Conservation (phyloP, 2,888 invertebrate genomes). For the Drosophila pseudotakahashii region DNA sequence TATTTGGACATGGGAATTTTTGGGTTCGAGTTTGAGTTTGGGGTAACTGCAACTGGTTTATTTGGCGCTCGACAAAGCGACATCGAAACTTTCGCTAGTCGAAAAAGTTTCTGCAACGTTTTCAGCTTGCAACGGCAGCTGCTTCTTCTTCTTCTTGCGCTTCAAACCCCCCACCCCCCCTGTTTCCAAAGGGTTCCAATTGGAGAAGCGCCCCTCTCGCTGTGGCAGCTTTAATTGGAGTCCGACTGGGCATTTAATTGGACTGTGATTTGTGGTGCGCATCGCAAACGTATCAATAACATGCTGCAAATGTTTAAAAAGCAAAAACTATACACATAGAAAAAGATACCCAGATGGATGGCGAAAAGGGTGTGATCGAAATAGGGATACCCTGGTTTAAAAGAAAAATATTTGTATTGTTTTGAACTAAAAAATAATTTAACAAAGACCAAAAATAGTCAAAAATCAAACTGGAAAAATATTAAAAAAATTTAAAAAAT, state of each 20-base stretch:
- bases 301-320: conserved; percentile 32
- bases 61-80: conserved; percentile 54
- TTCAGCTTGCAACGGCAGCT: conserved; percentile 35
- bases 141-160: conserved; percentile 1
- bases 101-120: conserved; percentile 54
- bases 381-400: not conserved
- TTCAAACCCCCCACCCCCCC: not conserved
- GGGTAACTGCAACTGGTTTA: conserved; percentile 24
- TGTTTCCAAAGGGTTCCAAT: conserved; percentile 9
- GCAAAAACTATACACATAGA: not conserved
- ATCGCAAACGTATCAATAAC: conserved; percentile 68
- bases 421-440: too few relatives aligned
- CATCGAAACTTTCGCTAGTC: conserved; percentile 58
- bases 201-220: conserved; percentile 34
- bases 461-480: too few relatives aligned
- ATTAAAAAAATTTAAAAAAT: too few relatives aligned
- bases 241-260: conserved; percentile 73
- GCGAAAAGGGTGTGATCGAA: not conserved
- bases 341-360: not conserved
- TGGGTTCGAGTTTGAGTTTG: not conserved
- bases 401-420: too few relatives aligned
- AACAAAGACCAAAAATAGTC: too few relatives aligned
- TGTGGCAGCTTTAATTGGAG: conserved; percentile 67
- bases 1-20: not conserved
- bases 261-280: conserved; percentile 70